phyloP scores from a whole-genome alignment of 2,888 invertebrate genomes.

The Synergus gifuensis region DNA sequence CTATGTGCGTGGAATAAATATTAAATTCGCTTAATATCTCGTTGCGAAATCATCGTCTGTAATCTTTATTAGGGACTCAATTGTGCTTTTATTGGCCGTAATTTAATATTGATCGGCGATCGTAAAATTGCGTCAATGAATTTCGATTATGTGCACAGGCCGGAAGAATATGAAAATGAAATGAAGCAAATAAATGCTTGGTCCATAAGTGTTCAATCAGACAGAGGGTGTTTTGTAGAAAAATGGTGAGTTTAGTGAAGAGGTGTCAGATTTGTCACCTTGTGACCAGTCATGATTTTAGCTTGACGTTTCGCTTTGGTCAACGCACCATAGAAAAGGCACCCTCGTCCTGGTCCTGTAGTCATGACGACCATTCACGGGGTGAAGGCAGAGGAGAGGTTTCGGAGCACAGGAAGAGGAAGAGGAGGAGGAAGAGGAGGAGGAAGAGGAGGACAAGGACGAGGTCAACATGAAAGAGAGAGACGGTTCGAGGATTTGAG shows the following conservation, averaged over 20 bases:
- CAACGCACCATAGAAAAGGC: slow-evolving; percentile 68
- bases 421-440: slow-evolving; percentile 51
- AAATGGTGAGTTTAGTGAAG: slow-evolving; percentile 5
- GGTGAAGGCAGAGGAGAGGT: slow-evolving; percentile 58
- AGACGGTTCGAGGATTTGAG: not conserved
- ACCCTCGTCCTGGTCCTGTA: slow-evolving; percentile 74
- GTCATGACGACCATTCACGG: slow-evolving; percentile 76
- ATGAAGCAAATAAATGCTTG: not conserved
- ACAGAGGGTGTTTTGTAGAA: not conserved
- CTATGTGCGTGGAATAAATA: no score
- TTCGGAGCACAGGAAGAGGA: slow-evolving; percentile 18
- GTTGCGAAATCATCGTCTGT: slow-evolving; percentile 18
- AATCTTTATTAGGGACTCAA: slow-evolving; percentile 9
- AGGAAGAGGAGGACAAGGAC: slow-evolving; percentile 33
- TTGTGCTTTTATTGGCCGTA: slow-evolving; percentile 28
- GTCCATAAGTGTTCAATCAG: slow-evolving; percentile 9
- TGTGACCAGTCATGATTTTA: not conserved
- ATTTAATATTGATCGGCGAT: slow-evolving; percentile 27
- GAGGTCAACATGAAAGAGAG: slow-evolving; percentile 37
- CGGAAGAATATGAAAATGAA: slow-evolving; percentile 2
- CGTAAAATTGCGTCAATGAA: slow-evolving; percentile 10
- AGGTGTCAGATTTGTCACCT: slow-evolving; percentile 26
- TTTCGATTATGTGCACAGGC: not conserved
- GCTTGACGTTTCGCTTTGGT: slow-evolving; percentile 47
- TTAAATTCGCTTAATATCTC: slow-evolving; percentile 20